A percentile compares a stretch with the other conserved stretches of the same genome.
phyloP scores from a whole-genome alignment of 2,888 invertebrate species.

The Norana najaformis region DNA sequence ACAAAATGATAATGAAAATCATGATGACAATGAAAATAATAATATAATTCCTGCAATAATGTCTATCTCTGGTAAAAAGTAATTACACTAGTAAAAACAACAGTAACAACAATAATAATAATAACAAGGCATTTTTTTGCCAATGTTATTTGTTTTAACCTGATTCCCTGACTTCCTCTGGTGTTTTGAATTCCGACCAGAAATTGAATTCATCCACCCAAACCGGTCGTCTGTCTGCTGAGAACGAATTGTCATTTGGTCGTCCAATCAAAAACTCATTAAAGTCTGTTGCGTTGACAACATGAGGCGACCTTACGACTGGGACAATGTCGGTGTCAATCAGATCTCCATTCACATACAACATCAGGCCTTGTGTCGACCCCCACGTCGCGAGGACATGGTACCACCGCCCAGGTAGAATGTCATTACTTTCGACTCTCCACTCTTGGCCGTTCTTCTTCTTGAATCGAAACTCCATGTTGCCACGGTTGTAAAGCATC shows the following conservation, averaged over 20 bases:
- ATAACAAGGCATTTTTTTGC: neutral
- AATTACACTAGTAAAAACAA: neutral
- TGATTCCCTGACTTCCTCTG: slow-evolving; percentile 50
- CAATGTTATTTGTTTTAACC: slow-evolving; percentile 48
- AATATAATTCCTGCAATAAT: neutral
- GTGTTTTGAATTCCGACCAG: slow-evolving; percentile 51
- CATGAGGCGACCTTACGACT: neutral
- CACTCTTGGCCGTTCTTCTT: slow-evolving; percentile 54
- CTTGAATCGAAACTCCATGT: slow-evolving; percentile 56
- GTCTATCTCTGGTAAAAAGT: neutral
- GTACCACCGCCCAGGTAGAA: slow-evolving; percentile 54
- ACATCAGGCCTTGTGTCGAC: slow-evolving; percentile 47
- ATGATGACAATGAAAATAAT: neutral
- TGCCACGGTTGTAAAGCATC: slow-evolving; percentile 53
- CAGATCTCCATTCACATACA: slow-evolving; percentile 56
- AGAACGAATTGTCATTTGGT: slow-evolving; percentile 48
- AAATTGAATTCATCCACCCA: slow-evolving; percentile 58
- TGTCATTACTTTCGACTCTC: slow-evolving; percentile 46
- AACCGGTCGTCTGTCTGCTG: slow-evolving; percentile 45
- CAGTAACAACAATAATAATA: neutral
- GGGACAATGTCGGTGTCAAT: slow-evolving; percentile 32
- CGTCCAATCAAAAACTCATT: slow-evolving; percentile 54
- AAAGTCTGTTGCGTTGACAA: neutral
- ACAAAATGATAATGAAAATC: neutral
- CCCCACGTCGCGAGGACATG: slow-evolving; percentile 57